Evolutionary conservation across 2,113 vertebrate species (phyloP).

Genomic region (Deroptyus accipitrinus): DNA sequence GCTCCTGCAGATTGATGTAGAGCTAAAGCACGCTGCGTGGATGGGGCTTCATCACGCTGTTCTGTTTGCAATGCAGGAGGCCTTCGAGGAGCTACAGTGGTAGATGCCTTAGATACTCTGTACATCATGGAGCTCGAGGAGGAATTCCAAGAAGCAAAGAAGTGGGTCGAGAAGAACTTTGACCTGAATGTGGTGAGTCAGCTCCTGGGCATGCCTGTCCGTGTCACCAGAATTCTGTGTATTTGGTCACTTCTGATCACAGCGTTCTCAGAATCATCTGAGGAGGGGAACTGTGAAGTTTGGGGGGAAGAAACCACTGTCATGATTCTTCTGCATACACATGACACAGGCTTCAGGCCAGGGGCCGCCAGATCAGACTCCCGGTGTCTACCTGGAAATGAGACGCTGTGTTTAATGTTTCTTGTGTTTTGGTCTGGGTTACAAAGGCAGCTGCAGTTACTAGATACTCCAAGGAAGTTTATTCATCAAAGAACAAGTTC

Average conservation of each 20-base stretch:
- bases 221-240: background rate
- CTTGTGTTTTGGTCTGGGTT: background rate
- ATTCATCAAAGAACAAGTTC: background rate
- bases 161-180: constrained; percentile 91
- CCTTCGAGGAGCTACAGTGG: constrained; percentile 89
- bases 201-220: background rate
- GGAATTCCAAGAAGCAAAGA: constrained; percentile 92
- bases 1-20: background rate
- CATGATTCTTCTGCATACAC: background rate
- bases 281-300: background rate
- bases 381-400: background rate
- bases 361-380: background rate
- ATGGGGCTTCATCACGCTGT: background rate
- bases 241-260: background rate
- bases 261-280: background rate
- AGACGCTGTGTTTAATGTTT: background rate
- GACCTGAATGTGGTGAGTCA: constrained; percentile 91
- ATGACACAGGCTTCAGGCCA: background rate
- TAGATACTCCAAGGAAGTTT: background rate
- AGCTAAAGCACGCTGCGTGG: background rate
- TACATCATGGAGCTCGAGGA: constrained; percentile 95
- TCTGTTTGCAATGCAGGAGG: constrained; percentile 81
- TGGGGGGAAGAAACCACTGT: background rate
- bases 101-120: constrained; percentile 94
- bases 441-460: background rate